Conservation (phyloP, 2,113 vertebrate species). For the Varanus komodoensis region DNA sequence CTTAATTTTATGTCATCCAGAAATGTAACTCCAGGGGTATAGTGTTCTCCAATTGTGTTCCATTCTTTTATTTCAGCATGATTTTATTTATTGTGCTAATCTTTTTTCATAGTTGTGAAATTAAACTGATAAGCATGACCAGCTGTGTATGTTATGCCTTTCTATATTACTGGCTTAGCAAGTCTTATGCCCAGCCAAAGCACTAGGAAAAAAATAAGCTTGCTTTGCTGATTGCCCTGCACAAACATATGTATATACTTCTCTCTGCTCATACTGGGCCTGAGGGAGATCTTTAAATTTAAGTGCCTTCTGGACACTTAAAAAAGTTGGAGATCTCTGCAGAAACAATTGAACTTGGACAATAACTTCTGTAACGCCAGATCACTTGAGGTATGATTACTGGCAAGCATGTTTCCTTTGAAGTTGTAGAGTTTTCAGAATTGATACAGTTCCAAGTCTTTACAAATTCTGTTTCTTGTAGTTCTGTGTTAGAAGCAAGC, state of each 20-base stretch:
- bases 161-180: slow-evolving; percentile 21
- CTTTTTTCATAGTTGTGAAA: neutral
- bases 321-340: slow-evolving; percentile 36
- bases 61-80: slow-evolving; percentile 3
- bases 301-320: slow-evolving; percentile 45
- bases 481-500: neutral
- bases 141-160: neutral
- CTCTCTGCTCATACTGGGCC: slow-evolving; percentile 8
- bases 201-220: neutral
- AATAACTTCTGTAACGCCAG: slow-evolving; percentile 14
- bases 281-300: slow-evolving; percentile 37
- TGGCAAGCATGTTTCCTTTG: slow-evolving; percentile 60
- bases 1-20: neutral
- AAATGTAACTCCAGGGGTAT: neutral
- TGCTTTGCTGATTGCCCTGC: neutral
- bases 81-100: neutral
- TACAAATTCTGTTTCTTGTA: slow-evolving; percentile 24
- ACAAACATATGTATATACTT: neutral
- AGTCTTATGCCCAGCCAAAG: neutral
- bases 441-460: slow-evolving; percentile 42
- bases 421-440: slow-evolving; percentile 18
- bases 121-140: neutral
- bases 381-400: slow-evolving; percentile 42
- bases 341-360: slow-evolving; percentile 55
- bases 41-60: neutral